Percentiles rank a stretch among this genome's conserved stretches.
Conservation (phyloP, 1,140 invertebrate genomes). For the Ceratina japonica region DNA sequence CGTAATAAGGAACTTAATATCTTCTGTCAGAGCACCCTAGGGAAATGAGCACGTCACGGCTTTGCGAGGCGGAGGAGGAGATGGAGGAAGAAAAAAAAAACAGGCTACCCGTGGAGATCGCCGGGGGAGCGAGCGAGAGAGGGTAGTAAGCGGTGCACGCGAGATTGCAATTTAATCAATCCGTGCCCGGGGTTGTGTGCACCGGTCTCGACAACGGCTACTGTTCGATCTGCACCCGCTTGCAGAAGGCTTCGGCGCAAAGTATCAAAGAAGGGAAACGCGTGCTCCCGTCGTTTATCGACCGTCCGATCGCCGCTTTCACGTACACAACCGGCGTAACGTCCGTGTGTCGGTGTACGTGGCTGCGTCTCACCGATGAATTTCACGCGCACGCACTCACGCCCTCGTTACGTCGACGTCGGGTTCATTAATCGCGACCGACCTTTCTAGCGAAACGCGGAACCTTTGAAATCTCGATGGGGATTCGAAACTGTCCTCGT, state of each 20-base stretch:
- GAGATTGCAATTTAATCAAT: slow-evolving; percentile 52
- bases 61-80: not conserved
- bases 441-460: not conserved
- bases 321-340: no score
- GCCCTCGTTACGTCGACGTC: not conserved
- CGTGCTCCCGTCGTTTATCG: slow-evolving; percentile 28
- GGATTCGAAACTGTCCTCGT: not conserved
- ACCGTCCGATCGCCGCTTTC: slow-evolving; percentile 12
- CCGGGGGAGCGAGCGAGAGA: no score
- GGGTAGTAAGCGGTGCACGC: not conserved
- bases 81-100: not conserved
- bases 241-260: not conserved
- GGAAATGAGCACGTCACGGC: slow-evolving; percentile 16
- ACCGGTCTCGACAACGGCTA: slow-evolving; percentile 1
- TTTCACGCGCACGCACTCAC: slow-evolving; percentile 3
- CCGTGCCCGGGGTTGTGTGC: slow-evolving; percentile 13
- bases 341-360: no score
- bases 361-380: not conserved
- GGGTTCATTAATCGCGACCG: slow-evolving; percentile 33
- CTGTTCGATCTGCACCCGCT: slow-evolving; percentile 27
- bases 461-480: slow-evolving; percentile 37
- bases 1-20: slow-evolving; percentile 30
- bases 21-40: not conserved
- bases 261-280: slow-evolving; percentile 27
- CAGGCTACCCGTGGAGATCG: not conserved